Evolutionary conservation across 2,888 invertebrate genomes (phyloP), one percentile per base, ranked within the genome.

Genomic region (Odontothrips loti): DNA sequence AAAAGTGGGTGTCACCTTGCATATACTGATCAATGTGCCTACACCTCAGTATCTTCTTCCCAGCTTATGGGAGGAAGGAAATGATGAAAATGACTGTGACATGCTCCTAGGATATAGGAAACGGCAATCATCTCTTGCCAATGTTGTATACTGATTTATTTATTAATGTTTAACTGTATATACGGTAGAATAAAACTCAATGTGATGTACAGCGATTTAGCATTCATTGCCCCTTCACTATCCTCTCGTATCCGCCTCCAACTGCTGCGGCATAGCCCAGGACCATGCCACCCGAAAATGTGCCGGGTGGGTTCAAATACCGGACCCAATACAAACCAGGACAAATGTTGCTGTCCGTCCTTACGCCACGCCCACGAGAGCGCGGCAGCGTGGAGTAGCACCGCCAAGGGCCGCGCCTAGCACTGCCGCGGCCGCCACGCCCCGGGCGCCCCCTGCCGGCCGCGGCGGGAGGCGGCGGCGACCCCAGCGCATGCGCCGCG

Each of bases 51-150:
- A n/a, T 15, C 17, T n/a, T n/a, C 58, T 58, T 17, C 58, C 17
- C 58, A 20, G 58, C 6, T 11, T 58, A 17, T 15, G 6, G 17
- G 23, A 68, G 23, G 23, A 68, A 23, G 3, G 12, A 75, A 75
- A 75, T 75, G 68, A 75, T 75, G 68, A 75, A 58, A 75, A 75
- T 75, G 68, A 75, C 68, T 75, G 68, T 75, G 68, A 75, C 68
- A 27, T 75, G 68, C 68, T 75, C 23, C 12, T 75, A 75, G 68
- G 12, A 27, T 75, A 58, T 75, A 75, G 68, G 12, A 27, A 27
- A 23, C 68, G 68, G 68, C 27, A 27, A 27, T 11, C 23, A 6
- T 27, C 20, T 17, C 20, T 75, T 75, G 27, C 68, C 68, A 27
- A 27, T 75, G 68, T 75, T 75, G 68, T 75, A 75, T 75, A 75